phyloP scores from a whole-genome alignment of 2,888 invertebrate genomes.

The Gymnoscelis rufifasciata region DNA sequence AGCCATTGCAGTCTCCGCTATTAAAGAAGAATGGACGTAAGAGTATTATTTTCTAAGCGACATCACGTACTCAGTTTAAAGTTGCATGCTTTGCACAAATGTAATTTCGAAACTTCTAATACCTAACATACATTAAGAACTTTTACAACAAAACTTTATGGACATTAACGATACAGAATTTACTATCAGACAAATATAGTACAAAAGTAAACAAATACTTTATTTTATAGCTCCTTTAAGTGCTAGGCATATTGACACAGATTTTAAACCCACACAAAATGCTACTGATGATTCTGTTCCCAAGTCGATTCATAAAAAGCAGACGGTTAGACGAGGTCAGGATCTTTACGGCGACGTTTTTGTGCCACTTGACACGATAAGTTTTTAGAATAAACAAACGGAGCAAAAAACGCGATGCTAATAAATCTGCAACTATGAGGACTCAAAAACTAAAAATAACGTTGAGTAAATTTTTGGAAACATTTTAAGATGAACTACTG shows the following conservation, averaged over 20 bases:
- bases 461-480: background rate
- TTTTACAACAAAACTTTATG: too few relatives aligned
- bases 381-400: conserved; percentile 60
- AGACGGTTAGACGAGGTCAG: conserved; percentile 26
- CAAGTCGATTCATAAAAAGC: conserved; percentile 13
- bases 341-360: conserved; percentile 37
- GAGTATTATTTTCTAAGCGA: too few relatives aligned
- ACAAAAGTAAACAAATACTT: background rate
- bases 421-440: conserved; percentile 59
- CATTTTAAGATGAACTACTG: too few relatives aligned
- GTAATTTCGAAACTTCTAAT: too few relatives aligned
- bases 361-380: conserved; percentile 59
- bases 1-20: too few relatives aligned
- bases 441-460: conserved; percentile 34
- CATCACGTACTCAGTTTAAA: too few relatives aligned
- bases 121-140: too few relatives aligned
- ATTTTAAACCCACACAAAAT: conserved; percentile 10
- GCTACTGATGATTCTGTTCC: conserved; percentile 13
- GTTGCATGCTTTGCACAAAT: too few relatives aligned
- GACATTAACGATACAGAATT: too few relatives aligned
- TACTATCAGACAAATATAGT: too few relatives aligned
- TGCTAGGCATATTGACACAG: conserved; percentile 7
- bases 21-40: too few relatives aligned
- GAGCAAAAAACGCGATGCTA: conserved; percentile 45
- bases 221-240: conserved; percentile 8